Evolutionary conservation across 2,113 vertebrate genomes (phyloP), one percentile per base, ranked within the genome.

Genomic region (Mesocricetus auratus): DNA sequence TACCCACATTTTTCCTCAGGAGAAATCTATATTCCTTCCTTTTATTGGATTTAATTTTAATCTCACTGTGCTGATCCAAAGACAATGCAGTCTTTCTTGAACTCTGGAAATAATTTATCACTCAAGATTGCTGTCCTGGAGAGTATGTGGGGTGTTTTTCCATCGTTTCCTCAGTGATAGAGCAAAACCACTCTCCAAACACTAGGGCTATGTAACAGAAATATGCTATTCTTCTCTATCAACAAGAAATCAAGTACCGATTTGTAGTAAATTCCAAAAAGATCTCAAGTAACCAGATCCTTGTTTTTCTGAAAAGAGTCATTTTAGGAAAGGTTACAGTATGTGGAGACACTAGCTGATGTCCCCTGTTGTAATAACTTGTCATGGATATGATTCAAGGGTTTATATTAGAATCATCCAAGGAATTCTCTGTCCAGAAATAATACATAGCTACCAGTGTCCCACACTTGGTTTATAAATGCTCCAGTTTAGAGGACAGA

Each of bases 1-100:
- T 9, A 53, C 5, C 42, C 7, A 1, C 8, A 8, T n/a, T 17
- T 26, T 45, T 82, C 42, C 64, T 12, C 60, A 4, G 24, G 47
- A 26, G 79, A 95, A 93, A 86, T 81, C 33, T 45, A 74, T 85
- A 82, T 91, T 36, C 50, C 47, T 69, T 74, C 47, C n/a, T 71
- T 92, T 94, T 77, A 83, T 71, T 33, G 68, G 86, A 87, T 92
- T 94, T 89, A n/a, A 77, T 92, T 95, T 81, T 89, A 88, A 86
- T 90, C 42, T 92, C 24, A 33, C 33, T n/a, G 58, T 75, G n/a
- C 42, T 69, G n/a, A 95, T 39, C 42, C 56, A 83, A 90, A 96
- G 42, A 86, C n/a, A 86, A 95, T 64, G 39, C 8, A 64, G 29
- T 11, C 13, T 71, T 91, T 92, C 78, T 60, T 71, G 19, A 21